Conservation (phyloP, 1,140 invertebrate species). For the Drosophila parvula region DNA sequence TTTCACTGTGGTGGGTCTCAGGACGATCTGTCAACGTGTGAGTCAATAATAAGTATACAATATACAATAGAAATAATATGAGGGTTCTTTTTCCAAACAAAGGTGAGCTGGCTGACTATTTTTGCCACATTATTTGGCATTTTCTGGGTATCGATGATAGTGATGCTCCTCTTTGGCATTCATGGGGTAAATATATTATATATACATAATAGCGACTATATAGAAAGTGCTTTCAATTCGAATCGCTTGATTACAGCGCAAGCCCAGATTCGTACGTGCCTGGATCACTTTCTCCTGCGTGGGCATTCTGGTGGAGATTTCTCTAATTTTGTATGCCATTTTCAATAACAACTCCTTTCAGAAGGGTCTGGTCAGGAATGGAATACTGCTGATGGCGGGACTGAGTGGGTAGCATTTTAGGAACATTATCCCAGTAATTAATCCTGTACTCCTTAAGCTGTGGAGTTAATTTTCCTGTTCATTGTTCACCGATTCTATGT, state of each 20-base stretch:
- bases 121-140: slow-evolving; percentile 48
- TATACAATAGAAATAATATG: too few relatives aligned
- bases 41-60: neutral
- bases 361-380: slow-evolving; percentile 35
- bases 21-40: slow-evolving; percentile 37
- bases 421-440: neutral
- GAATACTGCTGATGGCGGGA: slow-evolving; percentile 19
- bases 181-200: slow-evolving; percentile 54
- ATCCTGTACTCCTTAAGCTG: slow-evolving; percentile 15
- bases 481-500: slow-evolving; percentile 56
- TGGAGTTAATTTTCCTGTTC: slow-evolving; percentile 53
- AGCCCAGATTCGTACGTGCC: slow-evolving; percentile 30
- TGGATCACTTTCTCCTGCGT: slow-evolving; percentile 60
- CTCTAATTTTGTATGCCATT: slow-evolving; percentile 50
- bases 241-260: slow-evolving; percentile 28
- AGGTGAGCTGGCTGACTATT: slow-evolving; percentile 62
- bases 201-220: slow-evolving; percentile 12
- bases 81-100: neutral
- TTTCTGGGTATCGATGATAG: slow-evolving; percentile 59
- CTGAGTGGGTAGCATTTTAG: slow-evolving; percentile 24
- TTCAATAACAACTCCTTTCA: slow-evolving; percentile 31
- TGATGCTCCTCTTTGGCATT: slow-evolving; percentile 55
- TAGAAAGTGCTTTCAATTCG: neutral
- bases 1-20: slow-evolving; percentile 35
- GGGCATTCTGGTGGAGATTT: slow-evolving; percentile 47